These are phyloP conservation scores for Heteromyza rotundicornis DNA, from an alignment of 2,888 invertebrate genomes.

Conservation along the genomic window DNA sequence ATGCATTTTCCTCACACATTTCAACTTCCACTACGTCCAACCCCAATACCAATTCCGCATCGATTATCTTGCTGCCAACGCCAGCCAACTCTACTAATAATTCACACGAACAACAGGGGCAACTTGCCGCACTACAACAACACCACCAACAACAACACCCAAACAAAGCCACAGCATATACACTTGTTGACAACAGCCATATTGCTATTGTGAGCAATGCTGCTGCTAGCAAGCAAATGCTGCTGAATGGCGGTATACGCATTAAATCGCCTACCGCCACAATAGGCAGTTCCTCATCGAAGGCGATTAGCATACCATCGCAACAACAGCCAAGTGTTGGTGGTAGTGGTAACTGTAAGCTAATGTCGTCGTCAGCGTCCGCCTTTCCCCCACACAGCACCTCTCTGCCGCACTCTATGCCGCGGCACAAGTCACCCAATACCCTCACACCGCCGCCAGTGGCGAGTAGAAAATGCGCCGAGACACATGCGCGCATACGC, in stretches of 20 bases:
- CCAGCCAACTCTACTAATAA: slow-evolving; percentile 29
- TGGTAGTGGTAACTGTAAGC: neutral
- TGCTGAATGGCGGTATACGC: slow-evolving; percentile 32
- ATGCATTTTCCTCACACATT: slow-evolving; percentile 51
- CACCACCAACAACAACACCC: slow-evolving; percentile 34
- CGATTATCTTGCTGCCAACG: slow-evolving; percentile 25
- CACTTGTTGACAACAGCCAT: slow-evolving; percentile 28
- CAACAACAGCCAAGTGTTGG: slow-evolving; percentile 30
- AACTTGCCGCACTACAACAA: slow-evolving; percentile 32
- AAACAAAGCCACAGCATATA: slow-evolving; percentile 28
- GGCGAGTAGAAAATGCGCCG: slow-evolving; percentile 55
- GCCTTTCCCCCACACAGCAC: slow-evolving; percentile 17
- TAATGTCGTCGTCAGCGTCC: neutral
- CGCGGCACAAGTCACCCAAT: slow-evolving; percentile 44
- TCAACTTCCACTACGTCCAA: slow-evolving; percentile 40
- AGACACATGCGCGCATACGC: slow-evolving; percentile 53
- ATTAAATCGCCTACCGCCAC: slow-evolving; percentile 37
- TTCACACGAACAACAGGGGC: slow-evolving; percentile 37
- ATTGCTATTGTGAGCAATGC: too few species aligned
- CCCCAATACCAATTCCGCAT: slow-evolving; percentile 33
- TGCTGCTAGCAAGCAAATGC: slow-evolving; percentile 16
- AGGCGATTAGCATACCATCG: slow-evolving; percentile 32
- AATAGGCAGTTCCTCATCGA: slow-evolving; percentile 30
- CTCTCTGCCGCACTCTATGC: slow-evolving; percentile 21
- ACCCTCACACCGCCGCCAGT: slow-evolving; percentile 60